Evolutionary conservation across 2,888 invertebrate genomes (phyloP), one percentile per base, ranked within the genome.

Genomic region (Cerastis leucographa): DNA sequence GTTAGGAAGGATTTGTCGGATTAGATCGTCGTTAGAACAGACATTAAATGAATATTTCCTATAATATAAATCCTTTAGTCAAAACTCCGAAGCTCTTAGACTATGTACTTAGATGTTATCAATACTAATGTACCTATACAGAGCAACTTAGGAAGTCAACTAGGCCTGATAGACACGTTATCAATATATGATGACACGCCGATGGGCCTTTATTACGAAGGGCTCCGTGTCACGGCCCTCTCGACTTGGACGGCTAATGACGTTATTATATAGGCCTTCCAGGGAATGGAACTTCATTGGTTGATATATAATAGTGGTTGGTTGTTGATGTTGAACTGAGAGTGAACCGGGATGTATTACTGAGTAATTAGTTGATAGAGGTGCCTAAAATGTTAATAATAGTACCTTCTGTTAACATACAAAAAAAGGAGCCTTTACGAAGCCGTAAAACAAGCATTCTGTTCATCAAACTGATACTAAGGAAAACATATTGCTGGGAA

Each of bases 111-210:
- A 25, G 8, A 42, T 51, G 22, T 35, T 29, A 76, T 68, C 71
- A 59, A 22, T 35, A 51, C 56, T 25, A 81, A 69, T 64, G 69
- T 69, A 65, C 67, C 25, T 40, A 25, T 29, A 76, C n/a, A 25
- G 54, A 46, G 59, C 68, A 73, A 75, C 70, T 71, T 74, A 35
- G 14, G 74, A 64, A 83, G 80, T 83, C 73, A 79, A 74, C 71
- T 73, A 65, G 44, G 8, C 56, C 64, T 72, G 65, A 70, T 74
- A 76, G 76, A 67, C 71, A 64, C 71, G 76, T 75, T 84, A 84
- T 84, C 84, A 84, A 83, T 84, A 73, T 83, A 76, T 65, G 80
- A 68, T 74, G 84, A 56, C 84, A 74, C 64, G 61, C 59, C 73
- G 59, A 86, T 81, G 74, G 67, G 72, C 70, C 71, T 72, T 76